Evolutionary conservation across 2,113 vertebrate genomes (phyloP), one percentile per base, ranked within the genome.

Genomic region (Daubentonia madagascariensis): DNA sequence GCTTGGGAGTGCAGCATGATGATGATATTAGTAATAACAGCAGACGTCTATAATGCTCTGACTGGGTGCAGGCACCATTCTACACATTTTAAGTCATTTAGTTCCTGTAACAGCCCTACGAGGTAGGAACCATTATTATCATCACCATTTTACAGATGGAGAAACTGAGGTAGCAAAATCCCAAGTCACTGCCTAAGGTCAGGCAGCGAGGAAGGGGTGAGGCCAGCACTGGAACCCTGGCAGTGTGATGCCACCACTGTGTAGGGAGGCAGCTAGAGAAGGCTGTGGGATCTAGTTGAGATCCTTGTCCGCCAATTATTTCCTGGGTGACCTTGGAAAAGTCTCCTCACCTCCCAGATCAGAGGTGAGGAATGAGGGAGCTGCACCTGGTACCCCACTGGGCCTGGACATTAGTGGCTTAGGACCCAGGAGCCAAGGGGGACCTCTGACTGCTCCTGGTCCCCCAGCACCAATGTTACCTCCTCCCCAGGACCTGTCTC

Each of bases 401-500:
- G 68, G n/a, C 65, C 76, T 57, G 35, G 40, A 45, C 22, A 1
- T 68, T 52, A 73, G 2, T 52, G 25, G 18, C 2, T 40, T 50
- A n/a, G 73, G 54, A 43, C 54, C 80, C 6, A 8, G 73, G 65
- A 59, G 52, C 61, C 78, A 65, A 14, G n/a, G 45, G 72, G 17
- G 28, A 20, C 37, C 65, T 28, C 45, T 4, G 50, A 72, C 13
- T 7, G 43, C 37, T 23, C 78, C 50, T 25, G 17, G 57, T 48
- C 65, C 89, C 89, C 72, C 75, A 90, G 28, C 57, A 52, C n/a
- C 48, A 35, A 3, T 20, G 8, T 97, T 70, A 22, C 50, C n/a
- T 94, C 65, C 78, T 63, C 94, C 73, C 4, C 98, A 99, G 99
- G 99, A 99, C 73, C 99, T 99, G 79, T 99, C 99, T 65, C 98